Percentiles rank a stretch among this genome's conserved stretches.
Evolutionary conservation across 53 echinoderm and acorn worm genomes (phyloP).

Genomic region (Henricia sp.): DNA sequence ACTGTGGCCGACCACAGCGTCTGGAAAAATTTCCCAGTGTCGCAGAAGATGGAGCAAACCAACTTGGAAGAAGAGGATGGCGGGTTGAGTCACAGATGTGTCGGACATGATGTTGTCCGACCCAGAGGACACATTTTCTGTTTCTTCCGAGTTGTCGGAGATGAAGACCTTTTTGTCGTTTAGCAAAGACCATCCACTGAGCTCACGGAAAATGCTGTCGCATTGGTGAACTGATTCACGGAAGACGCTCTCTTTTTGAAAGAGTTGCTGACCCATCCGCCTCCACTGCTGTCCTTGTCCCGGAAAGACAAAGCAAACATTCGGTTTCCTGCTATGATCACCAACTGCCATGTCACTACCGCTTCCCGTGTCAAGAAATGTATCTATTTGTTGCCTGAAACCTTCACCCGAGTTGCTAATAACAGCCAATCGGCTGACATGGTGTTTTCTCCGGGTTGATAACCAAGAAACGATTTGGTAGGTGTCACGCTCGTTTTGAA

Average conservation of each 20-base stretch:
- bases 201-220: conserved; percentile 74
- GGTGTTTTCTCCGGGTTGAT: conserved; percentile 73
- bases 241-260: conserved; percentile 72
- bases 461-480: conserved; percentile 78
- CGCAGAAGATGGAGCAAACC: conserved; percentile 70
- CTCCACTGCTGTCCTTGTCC: conserved; percentile 93
- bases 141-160: neutral
- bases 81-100: conserved; percentile 79
- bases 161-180: conserved; percentile 16
- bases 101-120: conserved; percentile 17
- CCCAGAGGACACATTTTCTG: neutral
- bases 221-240: conserved; percentile 67
- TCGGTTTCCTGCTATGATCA: conserved; percentile 53
- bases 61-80: conserved; percentile 85
- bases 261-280: conserved; percentile 86
- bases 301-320: conserved; percentile 90
- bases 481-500: conserved; percentile 73
- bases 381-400: conserved; percentile 30
- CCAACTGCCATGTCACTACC: neutral
- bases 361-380: conserved; percentile 39
- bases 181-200: conserved; percentile 91
- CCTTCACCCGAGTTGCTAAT: conserved; percentile 72
- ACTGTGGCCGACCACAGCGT: conserved; percentile 84
- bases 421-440: conserved; percentile 77
- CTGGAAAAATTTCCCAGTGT: conserved; percentile 84